These are phyloP conservation scores for Felis chaus DNA, from an alignment of 2,113 vertebrate species.

Conservation along the genomic window DNA sequence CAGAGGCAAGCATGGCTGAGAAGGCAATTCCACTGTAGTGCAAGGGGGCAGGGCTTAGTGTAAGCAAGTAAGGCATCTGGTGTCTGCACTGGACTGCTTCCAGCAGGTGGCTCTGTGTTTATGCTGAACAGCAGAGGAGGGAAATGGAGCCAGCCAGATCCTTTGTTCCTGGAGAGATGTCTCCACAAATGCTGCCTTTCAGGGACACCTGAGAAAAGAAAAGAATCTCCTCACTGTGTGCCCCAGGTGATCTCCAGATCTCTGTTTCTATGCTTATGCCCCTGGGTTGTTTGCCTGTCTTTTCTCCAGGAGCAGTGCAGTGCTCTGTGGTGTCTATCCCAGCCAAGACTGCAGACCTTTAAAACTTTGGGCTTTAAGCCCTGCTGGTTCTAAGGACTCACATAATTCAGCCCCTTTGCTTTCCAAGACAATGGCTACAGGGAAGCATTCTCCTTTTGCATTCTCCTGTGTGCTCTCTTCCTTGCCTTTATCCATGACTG, in stretches of 20 bases:
- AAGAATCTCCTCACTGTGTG: background rate
- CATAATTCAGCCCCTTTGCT: background rate
- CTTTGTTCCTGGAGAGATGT: background rate
- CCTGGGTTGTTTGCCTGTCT: background rate
- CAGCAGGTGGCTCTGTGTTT: background rate
- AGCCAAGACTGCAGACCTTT: background rate
- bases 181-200: background rate
- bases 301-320: background rate
- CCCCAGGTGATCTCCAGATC: background rate
- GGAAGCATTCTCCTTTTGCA: background rate
- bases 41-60: background rate
- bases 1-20: background rate
- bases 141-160: background rate
- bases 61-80: background rate
- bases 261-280: background rate
- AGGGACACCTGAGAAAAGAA: background rate
- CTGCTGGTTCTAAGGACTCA: background rate
- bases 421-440: background rate
- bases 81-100: background rate
- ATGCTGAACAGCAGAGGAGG: background rate
- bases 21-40: background rate
- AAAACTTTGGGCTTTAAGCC: background rate
- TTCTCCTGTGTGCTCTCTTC: background rate
- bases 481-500: background rate
- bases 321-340: background rate